Base-by-base conservation (phyloP, 1,140 invertebrate species). In the Plectrocnemia conspersa region DNA sequence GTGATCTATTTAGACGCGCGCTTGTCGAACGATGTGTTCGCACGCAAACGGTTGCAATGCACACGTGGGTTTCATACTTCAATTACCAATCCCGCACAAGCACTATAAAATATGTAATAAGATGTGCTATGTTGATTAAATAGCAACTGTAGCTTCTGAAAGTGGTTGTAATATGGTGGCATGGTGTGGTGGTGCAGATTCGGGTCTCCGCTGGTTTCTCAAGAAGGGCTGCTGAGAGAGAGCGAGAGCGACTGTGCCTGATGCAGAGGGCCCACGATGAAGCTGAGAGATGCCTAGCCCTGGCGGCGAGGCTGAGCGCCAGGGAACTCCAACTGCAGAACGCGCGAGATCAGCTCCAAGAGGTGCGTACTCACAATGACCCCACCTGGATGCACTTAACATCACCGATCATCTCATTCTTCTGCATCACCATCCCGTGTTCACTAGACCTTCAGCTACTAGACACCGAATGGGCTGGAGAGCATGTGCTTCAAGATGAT, bases 251-350 rank as follows among this genome's bases (percentile, higher is more conserved):
- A 29, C 93, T 91, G 80, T 89, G 86, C 59, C 77, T 95, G 42
- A 68, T 94, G 56, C 83, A 88, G 63, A 89, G 91, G 64, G 91
- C 91, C 0, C 76, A 89, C 25, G 91, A 94, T 66, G 90, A 94
- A 61, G 87, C 91, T 1, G 91, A 96, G 72, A 74, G 91, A 54
- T 89, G 88, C 13, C 77, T 94, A 45, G 83, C 86, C 47, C 77
- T 94, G 7, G 89, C 89, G 10, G 85, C 91, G 18, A 89, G 91
- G 64, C 79, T 94, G 3, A 90, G 89, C 59, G 81, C 86, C 23
- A 82, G 89, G 62, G 91, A 95, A 65, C 78, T 88, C 50, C 88
- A 91, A 65, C 79, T 94, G 25, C 82, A 88, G 58, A 84, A 92
- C 62, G 81, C 89, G 16, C 83, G 91, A 65, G 84, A 88, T 62